These are phyloP conservation scores for Diadumene lineata DNA, from an alignment of 92 coral and sea anemone genomes.

Conservation along the genomic window DNA sequence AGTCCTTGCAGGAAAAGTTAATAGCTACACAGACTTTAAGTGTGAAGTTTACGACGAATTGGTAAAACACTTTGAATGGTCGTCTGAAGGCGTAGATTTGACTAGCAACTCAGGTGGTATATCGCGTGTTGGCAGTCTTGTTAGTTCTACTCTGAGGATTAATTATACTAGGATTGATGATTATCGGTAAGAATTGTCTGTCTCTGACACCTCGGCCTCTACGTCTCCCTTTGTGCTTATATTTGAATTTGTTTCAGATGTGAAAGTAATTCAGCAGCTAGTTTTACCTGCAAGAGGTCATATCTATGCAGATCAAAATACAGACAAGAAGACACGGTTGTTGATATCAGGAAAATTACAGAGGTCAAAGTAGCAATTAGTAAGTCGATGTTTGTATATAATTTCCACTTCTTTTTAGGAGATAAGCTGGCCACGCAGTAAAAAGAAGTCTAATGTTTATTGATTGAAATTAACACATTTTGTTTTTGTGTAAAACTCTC, in stretches of 20 bases:
- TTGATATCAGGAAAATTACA: conserved; percentile 14
- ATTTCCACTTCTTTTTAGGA: not conserved
- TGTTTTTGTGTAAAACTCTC: too few species aligned
- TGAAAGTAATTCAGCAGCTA: not conserved
- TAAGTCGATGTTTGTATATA: conserved; percentile 2
- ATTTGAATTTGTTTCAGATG: not conserved
- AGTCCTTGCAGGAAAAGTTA: not conserved
- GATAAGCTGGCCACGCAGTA: too few species aligned
- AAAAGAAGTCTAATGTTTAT: too few species aligned
- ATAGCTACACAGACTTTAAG: conserved; percentile 9
- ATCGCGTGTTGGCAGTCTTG: not conserved
- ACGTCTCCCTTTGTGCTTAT: not conserved
- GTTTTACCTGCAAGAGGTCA: not conserved
- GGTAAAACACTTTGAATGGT: conserved; percentile 11
- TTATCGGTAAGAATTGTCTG: not conserved
- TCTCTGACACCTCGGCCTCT: not conserved
- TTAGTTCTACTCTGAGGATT: conserved; percentile 32
- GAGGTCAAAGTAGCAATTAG: conserved; percentile 25
- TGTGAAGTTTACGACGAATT: conserved; percentile 9
- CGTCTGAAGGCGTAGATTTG: conserved; percentile 6
- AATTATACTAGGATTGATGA: conserved; percentile 28
- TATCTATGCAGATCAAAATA: conserved; percentile 30
- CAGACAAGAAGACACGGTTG: not conserved
- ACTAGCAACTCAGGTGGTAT: conserved; percentile 15
- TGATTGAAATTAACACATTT: too few species aligned